phyloP scores from a whole-genome alignment of 2,797 vertebrate genomes.

The Hydrocynus forskahlii region DNA sequence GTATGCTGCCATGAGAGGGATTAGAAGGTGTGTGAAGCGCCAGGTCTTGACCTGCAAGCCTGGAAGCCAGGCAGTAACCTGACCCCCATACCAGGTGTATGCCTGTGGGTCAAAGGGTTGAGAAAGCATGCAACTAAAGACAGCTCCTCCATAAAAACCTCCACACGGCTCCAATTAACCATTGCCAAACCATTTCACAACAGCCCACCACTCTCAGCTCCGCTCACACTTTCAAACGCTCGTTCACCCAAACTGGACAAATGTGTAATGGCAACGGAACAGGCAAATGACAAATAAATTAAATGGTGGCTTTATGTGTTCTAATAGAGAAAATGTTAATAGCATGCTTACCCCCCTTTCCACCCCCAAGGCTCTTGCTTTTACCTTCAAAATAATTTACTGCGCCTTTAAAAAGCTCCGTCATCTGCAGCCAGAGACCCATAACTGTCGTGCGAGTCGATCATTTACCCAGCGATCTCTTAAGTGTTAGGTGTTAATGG shows the following conservation, averaged over 20 bases:
- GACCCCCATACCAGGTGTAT: conserved; percentile 94
- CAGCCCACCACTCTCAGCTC: conserved; percentile 10
- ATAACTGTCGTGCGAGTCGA: conserved; percentile 83
- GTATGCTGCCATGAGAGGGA: conserved; percentile 83
- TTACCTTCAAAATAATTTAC: conserved; percentile 87
- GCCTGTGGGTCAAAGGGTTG: conserved; percentile 90
- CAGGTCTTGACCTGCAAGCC: conserved; percentile 89
- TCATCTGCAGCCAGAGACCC: conserved; percentile 82
- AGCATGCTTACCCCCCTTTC: conserved; percentile 71
- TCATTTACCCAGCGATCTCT: conserved; percentile 83
- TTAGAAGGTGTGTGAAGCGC: conserved; percentile 82
- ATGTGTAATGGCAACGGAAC: conserved; percentile 68
- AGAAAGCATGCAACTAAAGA: conserved; percentile 79
- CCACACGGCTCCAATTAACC: conserved; percentile 79
- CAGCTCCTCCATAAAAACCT: conserved; percentile 76
- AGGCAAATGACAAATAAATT: conserved; percentile 74
- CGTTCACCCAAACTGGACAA: conserved; percentile 26
- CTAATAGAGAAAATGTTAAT: conserved; percentile 78
- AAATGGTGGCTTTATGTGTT: conserved; percentile 74
- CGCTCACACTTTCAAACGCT: background rate
- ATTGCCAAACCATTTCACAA: conserved; percentile 54
- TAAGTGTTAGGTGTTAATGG: conserved; percentile 85
- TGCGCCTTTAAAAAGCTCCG: conserved; percentile 78
- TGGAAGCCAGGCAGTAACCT: conserved; percentile 88
- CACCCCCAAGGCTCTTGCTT: conserved; percentile 75